Percentiles rank a stretch among this genome's conserved stretches.
Conservation (phyloP, 2,888 invertebrate genomes). For the Cynaeus angustus region DNA sequence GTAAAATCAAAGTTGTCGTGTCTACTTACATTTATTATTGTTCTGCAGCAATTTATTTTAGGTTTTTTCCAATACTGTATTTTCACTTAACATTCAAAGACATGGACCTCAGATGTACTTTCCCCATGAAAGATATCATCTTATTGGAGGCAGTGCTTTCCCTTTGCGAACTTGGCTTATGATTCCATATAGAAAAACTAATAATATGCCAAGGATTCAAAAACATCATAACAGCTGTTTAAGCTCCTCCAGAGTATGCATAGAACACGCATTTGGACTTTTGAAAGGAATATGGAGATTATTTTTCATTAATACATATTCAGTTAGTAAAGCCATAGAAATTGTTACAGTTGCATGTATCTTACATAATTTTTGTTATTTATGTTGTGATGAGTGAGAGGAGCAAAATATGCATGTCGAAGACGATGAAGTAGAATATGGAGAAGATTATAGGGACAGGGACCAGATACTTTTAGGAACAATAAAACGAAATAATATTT, state of each 20-base stretch:
- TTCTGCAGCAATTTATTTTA: not conserved
- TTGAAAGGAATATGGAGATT: not conserved
- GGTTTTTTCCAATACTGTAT: conserved; percentile 14
- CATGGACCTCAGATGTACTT: conserved; percentile 20
- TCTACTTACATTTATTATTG: not conserved
- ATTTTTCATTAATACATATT: conserved; percentile 33
- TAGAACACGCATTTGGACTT: not conserved
- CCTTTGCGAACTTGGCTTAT: not conserved
- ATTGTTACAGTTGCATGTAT: conserved; percentile 48
- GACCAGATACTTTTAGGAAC: too few relatives aligned
- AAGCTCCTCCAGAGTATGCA: not conserved
- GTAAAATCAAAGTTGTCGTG: conserved; percentile 37
- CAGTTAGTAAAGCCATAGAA: conserved; percentile 48
- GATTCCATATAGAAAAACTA: not conserved
- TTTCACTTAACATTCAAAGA: conserved; percentile 24
- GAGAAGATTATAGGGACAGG: too few relatives aligned
- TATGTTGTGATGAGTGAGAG: conserved; percentile 34
- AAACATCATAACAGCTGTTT: not conserved
- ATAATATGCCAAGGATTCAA: not conserved
- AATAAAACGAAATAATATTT: too few relatives aligned
- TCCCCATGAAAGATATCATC: too few relatives aligned
- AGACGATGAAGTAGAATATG: too few relatives aligned
- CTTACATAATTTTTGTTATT: conserved; percentile 48
- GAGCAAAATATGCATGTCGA: too few relatives aligned
- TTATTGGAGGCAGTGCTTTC: not conserved